phyloP scores from a whole-genome alignment of 2,797 vertebrate genomes.

The Kryptopterus vitreolus region DNA sequence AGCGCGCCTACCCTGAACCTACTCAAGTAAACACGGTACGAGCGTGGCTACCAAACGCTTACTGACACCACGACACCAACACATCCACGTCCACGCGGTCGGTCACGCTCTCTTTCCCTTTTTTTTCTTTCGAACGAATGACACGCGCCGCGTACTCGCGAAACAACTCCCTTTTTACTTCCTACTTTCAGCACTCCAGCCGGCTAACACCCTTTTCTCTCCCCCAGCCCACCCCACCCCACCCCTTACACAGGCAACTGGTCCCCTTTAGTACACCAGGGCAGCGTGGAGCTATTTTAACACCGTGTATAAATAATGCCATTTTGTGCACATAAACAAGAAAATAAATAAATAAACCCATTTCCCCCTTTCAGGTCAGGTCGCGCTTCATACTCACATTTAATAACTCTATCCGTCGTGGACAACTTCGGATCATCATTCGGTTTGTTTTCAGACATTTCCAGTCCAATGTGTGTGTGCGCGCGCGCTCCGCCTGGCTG shows the following conservation, averaged over 20 bases:
- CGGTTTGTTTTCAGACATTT: conserved; percentile 97
- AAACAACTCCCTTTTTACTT: conserved; percentile 75
- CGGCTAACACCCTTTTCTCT: conserved; percentile 78
- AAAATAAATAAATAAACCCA: neutral
- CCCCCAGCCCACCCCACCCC: too few relatives aligned
- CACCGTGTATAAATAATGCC: conserved; percentile 37
- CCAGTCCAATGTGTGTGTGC: conserved; percentile 73
- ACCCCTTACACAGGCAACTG: conserved; percentile 47
- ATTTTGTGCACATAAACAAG: neutral
- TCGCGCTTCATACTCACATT: conserved; percentile 81
- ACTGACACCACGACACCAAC: neutral
- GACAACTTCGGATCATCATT: conserved; percentile 95
- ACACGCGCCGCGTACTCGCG: conserved; percentile 56
- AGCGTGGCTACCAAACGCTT: neutral
- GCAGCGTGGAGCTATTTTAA: neutral
- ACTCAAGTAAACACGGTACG: neutral
- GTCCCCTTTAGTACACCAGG: conserved; percentile 28
- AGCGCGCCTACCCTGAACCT: too few relatives aligned
- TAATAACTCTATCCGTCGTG: conserved; percentile 94
- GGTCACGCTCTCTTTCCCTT: too few relatives aligned
- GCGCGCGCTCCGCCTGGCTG: neutral
- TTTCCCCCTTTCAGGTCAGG: conserved; percentile 8
- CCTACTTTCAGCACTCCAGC: conserved; percentile 78
- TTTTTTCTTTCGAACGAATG: neutral
- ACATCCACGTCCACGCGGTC: neutral